These are phyloP conservation scores for Microtus ochrogaster DNA, from an alignment of 2,113 vertebrate genomes.

Conservation along the genomic window DNA sequence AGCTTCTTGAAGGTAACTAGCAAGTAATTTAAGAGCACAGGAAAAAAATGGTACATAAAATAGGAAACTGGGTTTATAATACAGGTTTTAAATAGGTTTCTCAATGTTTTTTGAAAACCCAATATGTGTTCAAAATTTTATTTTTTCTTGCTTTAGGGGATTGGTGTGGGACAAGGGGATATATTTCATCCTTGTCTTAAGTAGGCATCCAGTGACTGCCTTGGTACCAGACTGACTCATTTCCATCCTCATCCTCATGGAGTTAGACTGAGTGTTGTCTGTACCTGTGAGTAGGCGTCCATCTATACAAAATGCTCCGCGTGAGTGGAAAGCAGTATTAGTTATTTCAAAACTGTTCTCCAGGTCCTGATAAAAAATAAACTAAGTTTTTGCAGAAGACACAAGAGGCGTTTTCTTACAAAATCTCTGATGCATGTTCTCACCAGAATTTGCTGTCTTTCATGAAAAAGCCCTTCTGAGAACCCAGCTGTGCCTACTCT, in stretches of 20 bases:
- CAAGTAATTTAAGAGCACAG: background rate
- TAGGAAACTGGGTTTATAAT: conserved; percentile 29
- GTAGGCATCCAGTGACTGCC: background rate
- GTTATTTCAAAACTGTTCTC: conserved; percentile 60
- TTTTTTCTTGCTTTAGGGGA: background rate
- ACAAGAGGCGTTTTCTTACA: conserved; percentile 36
- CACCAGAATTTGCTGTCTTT: conserved; percentile 39
- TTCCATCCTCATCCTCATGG: background rate
- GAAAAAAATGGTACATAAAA: background rate
- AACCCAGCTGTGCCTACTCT: fast-evolving
- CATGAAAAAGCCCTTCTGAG: conserved; percentile 12
- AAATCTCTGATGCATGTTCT: conserved; percentile 51
- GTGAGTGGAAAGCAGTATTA: conserved; percentile 38
- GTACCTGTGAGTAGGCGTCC: background rate
- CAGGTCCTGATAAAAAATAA: conserved; percentile 19
- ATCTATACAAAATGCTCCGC: background rate
- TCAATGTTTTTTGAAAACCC: background rate
- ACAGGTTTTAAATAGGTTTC: background rate
- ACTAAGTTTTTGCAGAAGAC: background rate
- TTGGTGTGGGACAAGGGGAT: too few species aligned
- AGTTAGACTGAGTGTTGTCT: background rate
- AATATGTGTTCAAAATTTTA: background rate
- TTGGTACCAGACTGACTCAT: background rate
- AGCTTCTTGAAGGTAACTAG: background rate
- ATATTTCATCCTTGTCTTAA: background rate